These are phyloP conservation scores for Mycteria americana DNA, from an alignment of 2,797 vertebrate genomes.

Conservation along the genomic window DNA sequence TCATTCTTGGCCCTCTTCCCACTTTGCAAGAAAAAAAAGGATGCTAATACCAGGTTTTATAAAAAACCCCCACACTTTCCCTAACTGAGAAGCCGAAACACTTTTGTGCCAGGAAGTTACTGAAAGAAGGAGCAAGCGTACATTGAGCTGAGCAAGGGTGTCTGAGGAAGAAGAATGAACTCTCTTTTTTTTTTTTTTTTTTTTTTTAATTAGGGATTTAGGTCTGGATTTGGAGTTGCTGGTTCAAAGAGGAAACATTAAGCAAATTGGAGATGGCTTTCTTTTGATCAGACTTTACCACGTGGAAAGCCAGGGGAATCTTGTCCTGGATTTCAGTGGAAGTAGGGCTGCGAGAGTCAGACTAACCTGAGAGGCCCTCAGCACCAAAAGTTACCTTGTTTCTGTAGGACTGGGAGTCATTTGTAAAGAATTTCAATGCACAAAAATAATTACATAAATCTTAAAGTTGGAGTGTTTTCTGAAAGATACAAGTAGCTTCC, in stretches of 20 bases:
- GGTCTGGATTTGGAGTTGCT: not conserved
- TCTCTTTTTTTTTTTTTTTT: accelerated
- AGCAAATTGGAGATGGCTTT: not conserved
- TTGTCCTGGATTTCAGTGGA: not conserved
- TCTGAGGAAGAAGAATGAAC: not conserved
- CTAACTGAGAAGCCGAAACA: not conserved
- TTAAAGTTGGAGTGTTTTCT: not conserved
- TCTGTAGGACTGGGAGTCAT: not conserved
- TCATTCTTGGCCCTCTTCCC: not conserved
- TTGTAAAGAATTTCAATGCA: not conserved
- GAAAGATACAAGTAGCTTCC: not conserved
- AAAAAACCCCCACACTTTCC: not conserved
- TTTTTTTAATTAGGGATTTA: not conserved
- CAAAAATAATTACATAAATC: not conserved
- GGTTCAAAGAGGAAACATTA: not conserved
- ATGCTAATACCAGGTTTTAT: not conserved
- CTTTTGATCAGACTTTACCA: not conserved
- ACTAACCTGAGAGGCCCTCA: not conserved
- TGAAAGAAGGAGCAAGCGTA: not conserved
- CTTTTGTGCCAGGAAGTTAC: not conserved
- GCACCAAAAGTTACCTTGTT: not conserved
- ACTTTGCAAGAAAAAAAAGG: not conserved
- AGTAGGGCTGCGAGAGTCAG: not conserved
- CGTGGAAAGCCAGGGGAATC: not conserved
- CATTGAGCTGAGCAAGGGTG: not conserved